Conservation (phyloP, 2,888 invertebrate genomes). For the Lepidocyrtoides sp. region DNA sequence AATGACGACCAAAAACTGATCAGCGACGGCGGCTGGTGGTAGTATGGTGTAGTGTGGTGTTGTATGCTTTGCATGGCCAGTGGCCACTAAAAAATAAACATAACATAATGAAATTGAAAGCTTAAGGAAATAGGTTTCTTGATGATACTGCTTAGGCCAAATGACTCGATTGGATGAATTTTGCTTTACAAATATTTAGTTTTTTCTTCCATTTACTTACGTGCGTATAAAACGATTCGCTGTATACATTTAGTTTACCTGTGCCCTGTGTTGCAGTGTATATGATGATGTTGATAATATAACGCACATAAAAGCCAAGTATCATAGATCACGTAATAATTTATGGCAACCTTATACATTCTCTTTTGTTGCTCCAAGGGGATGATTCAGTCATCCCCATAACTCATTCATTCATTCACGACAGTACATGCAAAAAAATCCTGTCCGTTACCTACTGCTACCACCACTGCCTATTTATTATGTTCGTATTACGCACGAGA, state of each 20-base stretch:
- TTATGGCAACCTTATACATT: conserved; percentile 71
- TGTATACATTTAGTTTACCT: neutral
- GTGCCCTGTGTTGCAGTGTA: conserved; percentile 23
- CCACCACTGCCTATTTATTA: neutral
- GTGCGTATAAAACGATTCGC: no score
- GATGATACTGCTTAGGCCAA: conserved; percentile 4
- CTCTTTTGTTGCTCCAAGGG: conserved; percentile 66
- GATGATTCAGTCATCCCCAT: conserved; percentile 67
- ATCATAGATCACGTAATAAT: conserved; percentile 71
- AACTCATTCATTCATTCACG: conserved; percentile 56
- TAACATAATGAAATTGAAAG: conserved; percentile 63
- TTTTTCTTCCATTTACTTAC: conserved; percentile 1
- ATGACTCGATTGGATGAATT: conserved; percentile 39
- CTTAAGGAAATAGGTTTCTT: conserved; percentile 69
- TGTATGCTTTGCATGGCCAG: neutral
- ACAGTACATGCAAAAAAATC: conserved; percentile 15
- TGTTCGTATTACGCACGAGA: neutral
- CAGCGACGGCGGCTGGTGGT: neutral
- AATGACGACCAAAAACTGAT: conserved; percentile 19
- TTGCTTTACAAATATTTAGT: conserved; percentile 31
- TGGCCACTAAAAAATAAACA: conserved; percentile 33
- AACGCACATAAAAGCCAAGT: conserved; percentile 66
- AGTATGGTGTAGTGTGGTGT: neutral
- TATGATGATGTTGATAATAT: conserved; percentile 35
- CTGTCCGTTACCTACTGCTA: neutral